Base-by-base conservation (phyloP, 2,888 invertebrate species). In the Strigamia maritima region DNA sequence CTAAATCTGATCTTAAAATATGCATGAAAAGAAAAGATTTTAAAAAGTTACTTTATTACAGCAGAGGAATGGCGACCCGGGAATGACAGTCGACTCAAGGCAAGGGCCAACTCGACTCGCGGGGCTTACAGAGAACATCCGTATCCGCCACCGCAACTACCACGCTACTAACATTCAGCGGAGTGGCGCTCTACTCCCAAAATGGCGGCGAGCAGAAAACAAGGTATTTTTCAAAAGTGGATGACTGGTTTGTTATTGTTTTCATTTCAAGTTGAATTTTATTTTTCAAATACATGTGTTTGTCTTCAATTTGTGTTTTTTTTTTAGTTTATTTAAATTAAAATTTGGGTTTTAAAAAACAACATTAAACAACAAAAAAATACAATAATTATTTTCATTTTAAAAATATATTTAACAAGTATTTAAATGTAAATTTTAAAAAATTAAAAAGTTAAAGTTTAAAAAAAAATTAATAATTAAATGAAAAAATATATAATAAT, bases 61-160 rank as follows among this genome's bases (percentile, higher is more conserved):
- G 74, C 26, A 22, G 74, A 74, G 22, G 74, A 74, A 26, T 74
- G 74, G 74, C 24, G 74, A 74, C 74, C 74, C 7, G 74, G 74
- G 0, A 26, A 24, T 26, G 74, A 74, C 16, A 28, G 22, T 26
- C 74, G 74, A 26, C 28, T 74, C 26, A 74, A 74, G 28, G 74
- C 28, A 26, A 28, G 26, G 24, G 10, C 74, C 24, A 26, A 24
- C 14, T 74, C 74, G 26, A 26, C 74, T 74, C 74, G 74, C 16
- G 74, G 74, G 7, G 26, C 74, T 0, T 74, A 74, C 24, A 24
- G 74, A 26, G 74, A 74, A 26, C 74, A 74, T 22, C 74, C 74
- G 1, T 74, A 74, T 24, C 74, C 74, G 16, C 74, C 74, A 74
- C 74, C 74, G 4, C 74, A 74, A 28, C 22, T 74, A 28, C 74